Evolutionary conservation across 2,797 vertebrate species (phyloP), one percentile per base, ranked within the genome.

Genomic region (Squalus acanthias): DNA sequence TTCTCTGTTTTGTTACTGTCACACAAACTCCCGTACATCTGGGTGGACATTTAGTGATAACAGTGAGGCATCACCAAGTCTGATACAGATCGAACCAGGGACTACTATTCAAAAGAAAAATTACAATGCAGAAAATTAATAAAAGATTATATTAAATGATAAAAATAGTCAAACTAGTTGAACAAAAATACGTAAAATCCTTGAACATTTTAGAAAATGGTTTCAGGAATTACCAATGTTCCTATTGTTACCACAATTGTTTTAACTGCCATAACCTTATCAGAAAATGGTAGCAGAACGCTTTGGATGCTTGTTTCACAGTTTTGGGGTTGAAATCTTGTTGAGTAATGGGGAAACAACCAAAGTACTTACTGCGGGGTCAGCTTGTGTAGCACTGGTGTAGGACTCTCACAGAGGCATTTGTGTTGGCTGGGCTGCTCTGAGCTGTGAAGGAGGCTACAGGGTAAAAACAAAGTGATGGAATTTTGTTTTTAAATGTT

Each of bases 401-500:
- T 3, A 33, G 53, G 12, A 89, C 22, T 53, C 50, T 57, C 5
- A 22, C 17, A 65, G n/a, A 46, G 85, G 2, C 0, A 82, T 46
- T 20, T 67, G 60, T 93, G 26, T 67, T 20, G n/a, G 33, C n/a
- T 22, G 65, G 57, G 63, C 29, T 17, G 7, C 33, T 20, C 89
- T 92, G 13, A 65, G 60, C 5, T 93, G 63, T 39, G 60, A 93
- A 20, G 15, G 89, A 93, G n/a, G n/a, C n/a, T 67, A 8, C 6
- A 93, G 33, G 0, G 7, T 67, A 60, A 93, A 67, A 39, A 33
- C 15, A 39, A 39, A 67, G 15, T 67, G 20, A 93, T 67, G n/a
- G 63, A 15, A 69, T 69, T 46, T 93, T 15, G 67, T 46, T n/a
- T n/a, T 24, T 22, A 89, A 74, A 57, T 57, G 12, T 96, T 96